Evolutionary conservation across 2,888 invertebrate genomes (phyloP).

Genomic region (Mythimna lalbum): DNA sequence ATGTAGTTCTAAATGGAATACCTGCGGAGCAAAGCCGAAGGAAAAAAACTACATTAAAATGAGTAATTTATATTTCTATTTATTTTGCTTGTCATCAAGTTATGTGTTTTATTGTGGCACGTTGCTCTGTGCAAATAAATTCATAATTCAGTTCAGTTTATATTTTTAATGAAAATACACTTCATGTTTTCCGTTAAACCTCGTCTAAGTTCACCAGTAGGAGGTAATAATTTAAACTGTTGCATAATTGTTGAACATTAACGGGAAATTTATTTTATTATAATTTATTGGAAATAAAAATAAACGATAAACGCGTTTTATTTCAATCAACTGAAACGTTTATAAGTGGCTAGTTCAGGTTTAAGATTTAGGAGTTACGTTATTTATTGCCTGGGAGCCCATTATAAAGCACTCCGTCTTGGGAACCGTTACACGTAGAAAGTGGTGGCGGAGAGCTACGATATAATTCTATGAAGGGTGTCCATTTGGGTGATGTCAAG

Average conservation of each 20-base stretch:
- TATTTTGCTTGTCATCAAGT: slow-evolving; percentile 16
- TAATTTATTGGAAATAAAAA: slow-evolving; percentile 49
- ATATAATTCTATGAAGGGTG: slow-evolving; percentile 4
- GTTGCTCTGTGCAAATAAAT: slow-evolving; percentile 28
- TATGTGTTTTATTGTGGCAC: slow-evolving; percentile 23
- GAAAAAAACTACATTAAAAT: background rate
- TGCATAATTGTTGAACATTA: slow-evolving; percentile 54
- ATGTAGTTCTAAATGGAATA: too few species aligned
- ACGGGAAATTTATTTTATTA: slow-evolving; percentile 45
- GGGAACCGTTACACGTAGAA: slow-evolving; percentile 9
- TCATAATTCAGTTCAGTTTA: slow-evolving; percentile 20
- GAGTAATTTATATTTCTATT: slow-evolving; percentile 17
- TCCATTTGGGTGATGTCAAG: background rate
- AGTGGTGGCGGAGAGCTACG: background rate
- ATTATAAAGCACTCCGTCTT: slow-evolving; percentile 31
- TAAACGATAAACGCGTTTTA: slow-evolving; percentile 49
- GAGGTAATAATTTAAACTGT: slow-evolving; percentile 37
- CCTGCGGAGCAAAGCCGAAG: too few species aligned
- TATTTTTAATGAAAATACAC: slow-evolving; percentile 21
- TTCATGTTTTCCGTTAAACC: background rate
- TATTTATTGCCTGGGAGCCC: slow-evolving; percentile 36
- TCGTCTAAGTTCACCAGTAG: slow-evolving; percentile 2
- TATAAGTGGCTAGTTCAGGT: slow-evolving; percentile 36
- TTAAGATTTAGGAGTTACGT: slow-evolving; percentile 30
- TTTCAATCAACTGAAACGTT: slow-evolving; percentile 55